Evolutionary conservation across 2,888 invertebrate genomes (phyloP), one percentile per base, ranked within the genome.

Genomic region (Galeopsomyia nigrocyanea): DNA sequence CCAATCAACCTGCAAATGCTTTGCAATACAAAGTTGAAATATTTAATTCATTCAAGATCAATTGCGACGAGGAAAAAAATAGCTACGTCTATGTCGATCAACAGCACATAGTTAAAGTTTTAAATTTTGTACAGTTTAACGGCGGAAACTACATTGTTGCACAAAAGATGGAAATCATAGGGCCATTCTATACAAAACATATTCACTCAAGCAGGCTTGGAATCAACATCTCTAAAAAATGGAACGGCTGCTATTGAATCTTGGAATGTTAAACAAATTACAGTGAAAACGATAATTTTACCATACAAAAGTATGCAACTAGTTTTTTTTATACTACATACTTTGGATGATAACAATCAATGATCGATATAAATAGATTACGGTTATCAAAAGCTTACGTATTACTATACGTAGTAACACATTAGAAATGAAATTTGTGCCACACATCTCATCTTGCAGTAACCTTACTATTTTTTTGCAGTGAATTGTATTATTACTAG

Each of bases 271-370:
- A n/a, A 53, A 13, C 9, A 9, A 7, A 17, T 53, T 13, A 53
- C n/a, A 53, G 19, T 9, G 55, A 53, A 53, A 53, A 13, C 16
- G 19, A 13, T 9, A 13, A 19, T 53, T 13, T 53, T 53, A 13
- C 55, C 55, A 13, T 19, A 53, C 16, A 53, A 53, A 53, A 19
- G 16, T 13, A 9, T 7, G 7, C 16, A 17, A 13, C 10, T 53
- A 53, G 55, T 19, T n/a, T 53, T 53, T 53, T n/a, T n/a, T 17
- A 7, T 53, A 17, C 16, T 53, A n/a, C 55, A 53, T n/a, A 53
- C 55, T 7, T 13, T 47, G 7, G 9, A 13, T 47, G 47, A 47
- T 10, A 47, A 47, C n/a, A n/a, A n/a, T n/a, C n/a, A n/a, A n/a
- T n/a, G n/a, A n/a, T n/a, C n/a, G n/a, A n/a, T n/a, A n/a, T n/a